Percentiles rank a stretch among this genome's conserved stretches.
Evolutionary conservation across 2,113 vertebrate genomes (phyloP).

Genomic region (Ancistrus triradiatus): DNA sequence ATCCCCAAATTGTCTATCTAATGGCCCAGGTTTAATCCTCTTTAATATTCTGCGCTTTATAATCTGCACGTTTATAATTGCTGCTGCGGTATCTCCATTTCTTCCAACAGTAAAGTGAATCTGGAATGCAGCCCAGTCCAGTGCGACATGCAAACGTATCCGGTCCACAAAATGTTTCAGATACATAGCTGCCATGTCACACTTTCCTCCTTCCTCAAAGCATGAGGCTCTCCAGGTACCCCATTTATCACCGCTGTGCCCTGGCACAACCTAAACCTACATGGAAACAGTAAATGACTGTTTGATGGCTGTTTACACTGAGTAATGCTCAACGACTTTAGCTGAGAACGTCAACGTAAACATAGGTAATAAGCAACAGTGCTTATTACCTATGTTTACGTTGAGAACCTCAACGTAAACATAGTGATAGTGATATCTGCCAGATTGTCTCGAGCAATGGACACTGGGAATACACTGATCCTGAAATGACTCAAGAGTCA

Average conservation of each 20-base stretch:
- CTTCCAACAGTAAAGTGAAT: not conserved
- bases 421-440: too few relatives aligned
- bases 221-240: conserved; percentile 23
- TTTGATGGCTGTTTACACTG: conserved; percentile 18
- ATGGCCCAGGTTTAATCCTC: too few relatives aligned
- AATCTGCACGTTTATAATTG: too few relatives aligned
- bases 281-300: conserved; percentile 28
- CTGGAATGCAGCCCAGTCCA: conserved; percentile 7
- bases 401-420: too few relatives aligned
- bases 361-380: conserved; percentile 16
- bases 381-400: too few relatives aligned
- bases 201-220: conserved; percentile 7
- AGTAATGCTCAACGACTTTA: conserved; percentile 13
- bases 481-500: not conserved
- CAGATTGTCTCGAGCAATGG: too few relatives aligned
- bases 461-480: not conserved
- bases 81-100: too few relatives aligned
- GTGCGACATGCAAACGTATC: conserved; percentile 12
- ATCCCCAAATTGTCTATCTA: too few relatives aligned
- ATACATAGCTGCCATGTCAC: conserved; percentile 13
- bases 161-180: conserved; percentile 12
- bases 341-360: conserved; percentile 20
- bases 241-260: conserved; percentile 23
- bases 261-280: conserved; percentile 8
- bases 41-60: too few relatives aligned